Base-by-base conservation (phyloP, 2,888 invertebrate species). In the Globia sparganii region DNA sequence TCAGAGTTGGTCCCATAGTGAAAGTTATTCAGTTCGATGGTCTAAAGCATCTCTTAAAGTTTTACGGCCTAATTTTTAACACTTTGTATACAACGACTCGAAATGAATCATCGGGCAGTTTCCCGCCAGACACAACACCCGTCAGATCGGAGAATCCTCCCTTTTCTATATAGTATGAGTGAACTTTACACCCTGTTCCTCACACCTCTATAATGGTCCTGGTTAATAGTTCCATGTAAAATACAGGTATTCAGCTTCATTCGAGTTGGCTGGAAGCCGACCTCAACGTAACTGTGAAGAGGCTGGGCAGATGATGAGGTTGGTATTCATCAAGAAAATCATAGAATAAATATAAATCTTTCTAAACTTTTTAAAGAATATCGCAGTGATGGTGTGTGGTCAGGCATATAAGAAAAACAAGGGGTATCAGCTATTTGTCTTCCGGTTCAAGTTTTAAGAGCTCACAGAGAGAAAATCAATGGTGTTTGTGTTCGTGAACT, bases 401-500 rank as follows among this genome's bases (percentile, higher is more conserved):
- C 66, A 76, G 58, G 43, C 34, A 46, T 72, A 74, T 73, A 86
- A 86, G 79, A 77, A 79, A 83, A 82, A 84, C 65, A 87, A 79
- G 70, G 13, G 56, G 31, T 64, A 72, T 82, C 66, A 79, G 84
- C 49, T 84, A 76, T 87, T 87, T 86, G 71, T 81, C 73, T 88
- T 80, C 13, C 28, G 0, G n/a, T 6, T 75, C 65, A 86, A 86
- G 78, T 82, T 84, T 78, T 64, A 80, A 83, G 75, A 83, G 70
- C 58, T 67, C 59, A 75, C 62, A 31, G 40, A 53, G 65, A 66
- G 74, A 69, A 83, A 84, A 86, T 83, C 84, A 86, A 86, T 79
- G 79, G 69, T 83, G 80, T 85, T 85, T 85, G 72, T 77, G 49
- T 84, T 83, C 31, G 53, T 66, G 15, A 86, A 84, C 73, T 84